Percentiles rank a stretch among this genome's conserved stretches.
phyloP scores from a whole-genome alignment of 2,888 invertebrate genomes.

The Caenorhabditis becei region DNA sequence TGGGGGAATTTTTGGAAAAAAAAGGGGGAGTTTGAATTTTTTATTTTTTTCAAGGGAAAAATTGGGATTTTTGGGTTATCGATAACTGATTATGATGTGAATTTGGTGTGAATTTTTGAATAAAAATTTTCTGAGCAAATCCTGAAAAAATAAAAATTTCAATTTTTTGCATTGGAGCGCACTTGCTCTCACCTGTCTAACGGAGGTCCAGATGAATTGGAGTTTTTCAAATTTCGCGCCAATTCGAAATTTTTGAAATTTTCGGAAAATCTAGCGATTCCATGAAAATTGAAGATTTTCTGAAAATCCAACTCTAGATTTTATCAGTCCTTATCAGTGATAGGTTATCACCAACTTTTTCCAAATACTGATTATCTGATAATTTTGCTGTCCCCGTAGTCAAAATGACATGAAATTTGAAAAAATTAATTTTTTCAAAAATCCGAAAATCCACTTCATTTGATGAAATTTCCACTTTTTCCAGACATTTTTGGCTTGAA shows the following conservation, averaged over 20 bases:
- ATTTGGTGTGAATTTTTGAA: slow-evolving; percentile 18
- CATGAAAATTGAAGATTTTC: slow-evolving; percentile 4
- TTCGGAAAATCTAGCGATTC: slow-evolving; percentile 14
- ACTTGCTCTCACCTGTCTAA: not conserved
- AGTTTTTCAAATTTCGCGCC: slow-evolving; percentile 6
- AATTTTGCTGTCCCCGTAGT: slow-evolving; percentile 13
- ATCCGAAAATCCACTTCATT: not conserved
- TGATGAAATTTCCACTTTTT: not conserved
- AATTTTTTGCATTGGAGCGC: not conserved
- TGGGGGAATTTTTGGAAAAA: not conserved
- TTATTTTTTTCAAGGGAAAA: too few relatives aligned
- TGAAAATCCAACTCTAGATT: slow-evolving; percentile 21
- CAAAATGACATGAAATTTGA: slow-evolving; percentile 18
- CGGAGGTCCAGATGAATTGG: not conserved
- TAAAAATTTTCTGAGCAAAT: slow-evolving; percentile 8
- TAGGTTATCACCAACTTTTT: too few relatives aligned
- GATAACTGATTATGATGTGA: not conserved
- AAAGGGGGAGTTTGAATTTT: not conserved
- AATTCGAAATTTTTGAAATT: slow-evolving; percentile 12
- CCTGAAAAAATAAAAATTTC: slow-evolving; percentile 24
- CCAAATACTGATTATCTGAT: not conserved
- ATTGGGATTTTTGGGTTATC: too few relatives aligned
- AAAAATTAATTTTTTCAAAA: slow-evolving; percentile 15
- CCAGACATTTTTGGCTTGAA: slow-evolving; percentile 19
- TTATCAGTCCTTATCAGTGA: too few relatives aligned